These are phyloP conservation scores for Phodopus roborovskii DNA, from an alignment of 2,113 vertebrate species.

Conservation along the genomic window DNA sequence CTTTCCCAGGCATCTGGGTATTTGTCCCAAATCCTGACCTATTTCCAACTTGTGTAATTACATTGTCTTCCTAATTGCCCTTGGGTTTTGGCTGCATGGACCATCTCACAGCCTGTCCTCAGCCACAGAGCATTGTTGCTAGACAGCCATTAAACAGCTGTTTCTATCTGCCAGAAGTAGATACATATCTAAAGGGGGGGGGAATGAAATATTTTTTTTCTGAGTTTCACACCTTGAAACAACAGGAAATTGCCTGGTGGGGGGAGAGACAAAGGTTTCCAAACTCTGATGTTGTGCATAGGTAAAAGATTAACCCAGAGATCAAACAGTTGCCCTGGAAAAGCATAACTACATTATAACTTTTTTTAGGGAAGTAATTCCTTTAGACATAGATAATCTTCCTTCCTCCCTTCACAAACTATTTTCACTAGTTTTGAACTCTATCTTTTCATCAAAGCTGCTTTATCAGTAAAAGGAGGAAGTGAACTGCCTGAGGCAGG, in stretches of 20 bases:
- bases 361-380: slow-evolving; percentile 40
- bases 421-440: slow-evolving; percentile 46
- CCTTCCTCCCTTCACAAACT: slow-evolving; percentile 6
- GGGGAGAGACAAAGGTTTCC: background rate
- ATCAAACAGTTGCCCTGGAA: slow-evolving; percentile 41
- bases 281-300: slow-evolving; percentile 5
- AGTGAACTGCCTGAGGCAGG: background rate
- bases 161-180: slow-evolving; percentile 44
- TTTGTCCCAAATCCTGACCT: slow-evolving; percentile 77
- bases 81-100: slow-evolving; percentile 60
- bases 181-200: slow-evolving; percentile 54
- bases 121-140: slow-evolving; percentile 50
- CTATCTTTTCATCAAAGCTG: slow-evolving; percentile 43
- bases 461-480: slow-evolving; percentile 23
- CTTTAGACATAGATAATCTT: background rate
- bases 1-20: slow-evolving; percentile 71
- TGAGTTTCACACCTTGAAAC: slow-evolving; percentile 52
- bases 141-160: slow-evolving; percentile 69
- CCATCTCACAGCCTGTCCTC: slow-evolving; percentile 24
- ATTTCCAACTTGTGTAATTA: slow-evolving; percentile 77
- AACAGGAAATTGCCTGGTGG: slow-evolving; percentile 43
- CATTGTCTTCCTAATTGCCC: slow-evolving; percentile 72
- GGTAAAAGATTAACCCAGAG: slow-evolving; percentile 47
- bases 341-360: background rate
- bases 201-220: slow-evolving; percentile 50